Evolutionary conservation across 2,888 invertebrate genomes (phyloP).

Genomic region (Amiota minor): DNA sequence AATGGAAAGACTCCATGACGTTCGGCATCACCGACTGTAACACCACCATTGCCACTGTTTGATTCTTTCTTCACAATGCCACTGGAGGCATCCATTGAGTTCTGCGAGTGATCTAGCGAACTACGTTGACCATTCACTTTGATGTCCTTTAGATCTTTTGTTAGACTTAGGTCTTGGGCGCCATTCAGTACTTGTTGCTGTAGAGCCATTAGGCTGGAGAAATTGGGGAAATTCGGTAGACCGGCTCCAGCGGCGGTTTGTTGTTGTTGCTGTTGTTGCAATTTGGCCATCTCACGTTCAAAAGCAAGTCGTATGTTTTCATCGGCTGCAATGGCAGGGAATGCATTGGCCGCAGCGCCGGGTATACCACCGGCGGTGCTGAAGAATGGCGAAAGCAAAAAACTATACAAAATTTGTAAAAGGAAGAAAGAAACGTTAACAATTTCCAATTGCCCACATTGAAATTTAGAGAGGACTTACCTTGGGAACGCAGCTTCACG

Average conservation of each 20-base stretch:
- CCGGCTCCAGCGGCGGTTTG: slow-evolving; percentile 41
- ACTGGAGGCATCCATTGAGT: slow-evolving; percentile 59
- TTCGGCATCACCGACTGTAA: slow-evolving; percentile 72
- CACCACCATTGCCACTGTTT: slow-evolving; percentile 74
- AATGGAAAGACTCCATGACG: slow-evolving; percentile 79
- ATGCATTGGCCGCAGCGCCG: slow-evolving; percentile 60
- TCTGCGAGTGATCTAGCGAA: slow-evolving; percentile 62
- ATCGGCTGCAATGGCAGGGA: slow-evolving; percentile 75
- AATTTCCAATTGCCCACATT: not conserved
- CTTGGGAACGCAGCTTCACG: slow-evolving; percentile 86
- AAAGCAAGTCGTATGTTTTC: slow-evolving; percentile 92
- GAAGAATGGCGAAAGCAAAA: slow-evolving; percentile 90
- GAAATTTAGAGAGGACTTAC: slow-evolving; percentile 74
- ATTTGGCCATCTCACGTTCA: slow-evolving; percentile 91
- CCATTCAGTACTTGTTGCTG: slow-evolving; percentile 84
- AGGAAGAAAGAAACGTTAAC: not conserved
- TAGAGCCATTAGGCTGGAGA: slow-evolving; percentile 82
- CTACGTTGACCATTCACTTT: slow-evolving; percentile 74
- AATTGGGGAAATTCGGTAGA: slow-evolving; percentile 73
- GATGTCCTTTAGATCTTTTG: slow-evolving; percentile 77
- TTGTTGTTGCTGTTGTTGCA: slow-evolving; percentile 78
- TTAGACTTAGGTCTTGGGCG: slow-evolving; percentile 88
- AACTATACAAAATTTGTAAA: slow-evolving; percentile 73
- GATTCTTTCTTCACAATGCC: slow-evolving; percentile 39
- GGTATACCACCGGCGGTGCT: slow-evolving; percentile 75